These are phyloP conservation scores for Papilio protenor DNA, from an alignment of 2,888 invertebrate species.

Conservation along the genomic window DNA sequence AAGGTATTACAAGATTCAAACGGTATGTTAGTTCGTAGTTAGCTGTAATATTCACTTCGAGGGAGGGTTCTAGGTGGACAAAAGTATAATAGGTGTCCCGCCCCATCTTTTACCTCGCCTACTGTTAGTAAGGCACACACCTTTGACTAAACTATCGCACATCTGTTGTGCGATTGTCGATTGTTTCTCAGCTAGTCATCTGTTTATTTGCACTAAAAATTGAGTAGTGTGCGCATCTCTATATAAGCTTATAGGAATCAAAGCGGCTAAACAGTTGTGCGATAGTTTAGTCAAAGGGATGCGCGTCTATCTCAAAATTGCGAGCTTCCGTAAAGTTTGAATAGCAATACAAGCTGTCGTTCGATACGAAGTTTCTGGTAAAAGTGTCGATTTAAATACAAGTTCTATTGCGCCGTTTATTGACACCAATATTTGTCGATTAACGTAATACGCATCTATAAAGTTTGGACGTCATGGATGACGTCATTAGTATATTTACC, in stretches of 20 bases:
- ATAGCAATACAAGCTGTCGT: background rate
- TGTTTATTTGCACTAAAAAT: no score
- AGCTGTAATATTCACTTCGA: background rate
- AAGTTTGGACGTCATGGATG: constrained; percentile 29
- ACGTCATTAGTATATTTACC: constrained; percentile 24
- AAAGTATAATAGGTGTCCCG: background rate
- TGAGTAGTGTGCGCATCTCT: no score
- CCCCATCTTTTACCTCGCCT: no score
- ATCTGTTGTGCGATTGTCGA: no score
- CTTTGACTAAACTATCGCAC: no score
- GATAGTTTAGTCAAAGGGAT: no score
- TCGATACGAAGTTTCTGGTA: background rate
- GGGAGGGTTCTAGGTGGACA: background rate
- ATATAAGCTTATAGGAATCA: no score
- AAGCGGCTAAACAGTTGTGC: no score
- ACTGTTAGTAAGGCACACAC: no score
- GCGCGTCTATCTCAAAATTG: no score
- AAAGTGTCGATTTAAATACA: background rate
- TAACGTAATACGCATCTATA: background rate
- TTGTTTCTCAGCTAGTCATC: no score
- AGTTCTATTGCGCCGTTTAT: background rate
- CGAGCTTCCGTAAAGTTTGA: no score
- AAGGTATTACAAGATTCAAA: constrained; percentile 17
- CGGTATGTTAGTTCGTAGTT: background rate
- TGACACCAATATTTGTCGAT: background rate